Evolutionary conservation across 2,888 invertebrate genomes (phyloP), one percentile per base, ranked within the genome.

Genomic region (Ophonus ardosiacus): DNA sequence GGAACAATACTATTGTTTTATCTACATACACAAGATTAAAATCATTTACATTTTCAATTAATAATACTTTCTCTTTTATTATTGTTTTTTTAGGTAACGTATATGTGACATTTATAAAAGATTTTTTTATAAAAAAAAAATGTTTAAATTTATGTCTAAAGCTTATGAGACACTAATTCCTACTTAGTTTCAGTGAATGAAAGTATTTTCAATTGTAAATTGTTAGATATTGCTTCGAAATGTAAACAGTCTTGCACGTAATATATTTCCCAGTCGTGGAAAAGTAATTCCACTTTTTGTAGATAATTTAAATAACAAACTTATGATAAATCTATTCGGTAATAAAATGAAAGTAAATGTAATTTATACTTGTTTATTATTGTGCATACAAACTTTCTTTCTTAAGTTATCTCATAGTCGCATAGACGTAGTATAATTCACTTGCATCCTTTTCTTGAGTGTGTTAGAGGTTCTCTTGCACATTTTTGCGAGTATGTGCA

Each of bases 401-500:
- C 43, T 6, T 8, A 51, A 51, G 43, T 51, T 51, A 51, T 51
- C 43, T 51, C 43, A 51, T 10, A 51, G 43, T 10, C 10, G 8
- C 43, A 51, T 31, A 31, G 24, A 24, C 24, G 1, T 43, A 1
- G 43, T 51, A 4, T 51, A 51, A 51, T 51, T 7, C 15, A 17
- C 13, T 59, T 59, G 59, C 15, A 59, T 17, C 43, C 6, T 59
- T 59, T 59, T 17, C 59, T 59, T 59, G 8, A n/a, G 7, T 56
- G 10, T n/a, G 43, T 51, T 8, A 51, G 43, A 21, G n/a, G 43
- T 51, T 10, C 31, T 24, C 24, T 31, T 31, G 31, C 5, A 17
- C 7, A 17, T 59, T 59, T 59, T 59, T 17, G 15, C 59, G 59
- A 17, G n/a, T 7, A 68, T 68, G 68, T 68, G 68, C 68, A 68